Percentiles rank a stretch among this genome's conserved stretches.
phyloP scores from a whole-genome alignment of 2,797 vertebrate genomes.

The Crocodylus rhombifer region DNA sequence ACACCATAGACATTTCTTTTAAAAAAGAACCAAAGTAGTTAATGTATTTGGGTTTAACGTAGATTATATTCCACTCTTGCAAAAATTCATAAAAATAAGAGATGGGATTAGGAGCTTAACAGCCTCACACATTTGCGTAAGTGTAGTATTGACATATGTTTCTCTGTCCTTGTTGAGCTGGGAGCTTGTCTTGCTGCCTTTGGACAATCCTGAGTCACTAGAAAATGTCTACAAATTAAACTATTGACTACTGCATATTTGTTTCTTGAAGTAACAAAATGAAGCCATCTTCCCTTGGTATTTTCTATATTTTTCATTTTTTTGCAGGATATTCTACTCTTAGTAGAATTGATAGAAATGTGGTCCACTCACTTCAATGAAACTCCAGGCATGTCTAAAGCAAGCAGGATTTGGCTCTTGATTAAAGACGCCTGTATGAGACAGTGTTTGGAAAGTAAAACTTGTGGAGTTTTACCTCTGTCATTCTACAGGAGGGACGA shows the following conservation, averaged over 20 bases:
- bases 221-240: slow-evolving; percentile 20
- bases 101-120: slow-evolving; percentile 70
- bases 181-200: slow-evolving; percentile 29
- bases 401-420: slow-evolving; percentile 18
- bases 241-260: fast-evolving
- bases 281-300: background rate
- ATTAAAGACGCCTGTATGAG: background rate
- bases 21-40: slow-evolving; percentile 56
- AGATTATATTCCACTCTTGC: slow-evolving; percentile 66
- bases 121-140: slow-evolving; percentile 60
- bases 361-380: background rate
- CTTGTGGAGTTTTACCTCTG: background rate
- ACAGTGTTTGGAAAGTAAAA: too few species aligned
- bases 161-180: background rate
- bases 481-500: background rate
- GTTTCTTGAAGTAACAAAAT: slow-evolving; percentile 46
- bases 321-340: background rate
- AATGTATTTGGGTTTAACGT: slow-evolving; percentile 68
- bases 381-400: slow-evolving; percentile 36
- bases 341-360: slow-evolving; percentile 38
- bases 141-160: slow-evolving; percentile 55
- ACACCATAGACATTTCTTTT: slow-evolving; percentile 70
- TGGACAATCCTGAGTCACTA: slow-evolving; percentile 30
- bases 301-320: background rate
- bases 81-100: slow-evolving; percentile 72